A percentile compares a stretch with the other conserved stretches of the same genome.
Evolutionary conservation across 2,113 vertebrate species (phyloP).

Genomic region (Silurus glanis): DNA sequence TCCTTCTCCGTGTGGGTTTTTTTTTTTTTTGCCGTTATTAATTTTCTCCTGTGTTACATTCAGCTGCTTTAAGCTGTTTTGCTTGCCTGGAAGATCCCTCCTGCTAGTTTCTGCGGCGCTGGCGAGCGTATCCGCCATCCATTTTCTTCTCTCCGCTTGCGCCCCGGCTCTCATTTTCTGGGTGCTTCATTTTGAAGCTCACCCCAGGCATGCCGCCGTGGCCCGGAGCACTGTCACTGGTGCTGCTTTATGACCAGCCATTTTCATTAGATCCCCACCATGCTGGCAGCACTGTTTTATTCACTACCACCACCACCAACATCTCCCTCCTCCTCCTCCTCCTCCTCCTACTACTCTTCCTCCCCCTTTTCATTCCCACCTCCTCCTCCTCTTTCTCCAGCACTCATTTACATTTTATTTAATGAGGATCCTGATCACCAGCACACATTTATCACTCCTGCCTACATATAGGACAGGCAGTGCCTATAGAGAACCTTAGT

Average conservation of each 20-base stretch:
- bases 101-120: conserved; percentile 37
- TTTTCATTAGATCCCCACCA: conserved; percentile 59
- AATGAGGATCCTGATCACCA: conserved; percentile 64
- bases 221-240: conserved; percentile 55
- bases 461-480: conserved; percentile 49
- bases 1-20: conserved; percentile 28
- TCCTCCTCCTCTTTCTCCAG: not conserved
- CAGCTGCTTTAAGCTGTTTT: conserved; percentile 56
- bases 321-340: not conserved
- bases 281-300: conserved; percentile 55
- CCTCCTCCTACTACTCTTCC: not conserved
- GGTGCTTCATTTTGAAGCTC: conserved; percentile 59
- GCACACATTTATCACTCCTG: conserved; percentile 61
- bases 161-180: conserved; percentile 52
- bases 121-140: conserved; percentile 46
- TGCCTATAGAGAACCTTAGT: conserved; percentile 36
- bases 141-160: conserved; percentile 42
- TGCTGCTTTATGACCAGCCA: conserved; percentile 57
- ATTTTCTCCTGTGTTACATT: conserved; percentile 53
- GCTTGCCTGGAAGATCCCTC: conserved; percentile 48
- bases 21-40: conserved; percentile 50
- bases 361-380: not conserved
- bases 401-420: conserved; percentile 64
- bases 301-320: conserved; percentile 18
- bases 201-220: conserved; percentile 48